These are phyloP conservation scores for Gopherus evgoodei DNA, from an alignment of 2,113 vertebrate species.

Conservation along the genomic window DNA sequence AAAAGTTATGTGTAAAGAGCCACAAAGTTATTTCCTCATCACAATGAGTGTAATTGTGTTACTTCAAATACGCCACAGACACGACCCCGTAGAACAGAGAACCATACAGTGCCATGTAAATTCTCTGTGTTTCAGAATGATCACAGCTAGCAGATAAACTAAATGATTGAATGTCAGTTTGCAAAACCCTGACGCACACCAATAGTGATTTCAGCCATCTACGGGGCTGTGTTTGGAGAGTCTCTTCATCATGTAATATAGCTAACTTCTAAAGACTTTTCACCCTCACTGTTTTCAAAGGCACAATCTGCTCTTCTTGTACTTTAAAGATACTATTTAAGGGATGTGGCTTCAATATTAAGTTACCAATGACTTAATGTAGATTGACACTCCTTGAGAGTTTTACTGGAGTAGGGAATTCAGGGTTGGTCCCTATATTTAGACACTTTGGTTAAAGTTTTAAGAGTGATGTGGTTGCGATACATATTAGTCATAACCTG, in stretches of 20 bases:
- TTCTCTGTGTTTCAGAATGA: slow-evolving; percentile 47
- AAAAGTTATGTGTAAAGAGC: slow-evolving; percentile 30
- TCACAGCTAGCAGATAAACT: slow-evolving; percentile 38
- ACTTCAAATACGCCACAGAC: slow-evolving; percentile 46
- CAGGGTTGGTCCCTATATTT: background rate
- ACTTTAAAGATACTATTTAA: background rate
- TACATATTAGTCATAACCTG: background rate
- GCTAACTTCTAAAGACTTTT: background rate
- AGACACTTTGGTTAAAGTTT: background rate
- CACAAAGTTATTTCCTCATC: slow-evolving; percentile 51
- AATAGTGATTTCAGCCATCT: background rate
- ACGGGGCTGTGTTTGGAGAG: background rate
- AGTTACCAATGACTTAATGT: background rate
- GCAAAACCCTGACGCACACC: background rate
- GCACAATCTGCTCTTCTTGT: background rate
- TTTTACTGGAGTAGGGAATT: background rate
- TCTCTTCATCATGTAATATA: background rate
- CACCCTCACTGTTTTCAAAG: background rate
- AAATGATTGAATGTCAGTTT: slow-evolving; percentile 49
- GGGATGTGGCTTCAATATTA: background rate
- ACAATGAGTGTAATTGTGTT: slow-evolving; percentile 28
- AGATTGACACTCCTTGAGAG: background rate
- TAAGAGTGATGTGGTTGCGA: background rate
- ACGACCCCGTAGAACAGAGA: slow-evolving; percentile 44
- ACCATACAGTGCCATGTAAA: slow-evolving; percentile 59